A percentile compares a stretch with the other conserved stretches of the same genome.
Evolutionary conservation across 2,888 invertebrate genomes (phyloP).

Genomic region (Trisateles emortualis): DNA sequence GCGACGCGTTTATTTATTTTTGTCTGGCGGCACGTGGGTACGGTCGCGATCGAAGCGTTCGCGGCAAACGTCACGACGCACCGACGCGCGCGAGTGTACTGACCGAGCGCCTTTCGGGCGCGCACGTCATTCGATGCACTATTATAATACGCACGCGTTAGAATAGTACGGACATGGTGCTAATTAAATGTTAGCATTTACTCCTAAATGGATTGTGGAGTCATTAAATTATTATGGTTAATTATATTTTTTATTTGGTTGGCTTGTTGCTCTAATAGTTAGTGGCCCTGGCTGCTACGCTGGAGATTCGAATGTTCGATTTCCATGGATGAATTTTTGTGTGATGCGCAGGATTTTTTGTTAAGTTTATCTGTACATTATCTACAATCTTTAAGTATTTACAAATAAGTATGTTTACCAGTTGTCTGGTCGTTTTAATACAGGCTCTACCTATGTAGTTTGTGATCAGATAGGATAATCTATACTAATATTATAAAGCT

Average conservation of each 20-base stretch:
- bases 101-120: conserved; percentile 76
- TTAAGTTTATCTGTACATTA: too few relatives aligned
- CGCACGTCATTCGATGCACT: conserved; percentile 68
- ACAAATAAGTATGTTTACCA: too few relatives aligned
- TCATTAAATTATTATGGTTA: conserved; percentile 4
- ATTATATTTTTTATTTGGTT: background rate
- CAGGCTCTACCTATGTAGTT: too few relatives aligned
- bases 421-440: too few relatives aligned
- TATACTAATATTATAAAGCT: too few relatives aligned
- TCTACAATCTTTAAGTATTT: too few relatives aligned
- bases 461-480: too few relatives aligned
- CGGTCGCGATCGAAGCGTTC: conserved; percentile 51
- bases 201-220: conserved; percentile 8
- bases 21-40: conserved; percentile 68
- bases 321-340: too few relatives aligned
- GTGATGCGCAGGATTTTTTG: too few relatives aligned
- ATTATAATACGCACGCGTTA: conserved; percentile 68
- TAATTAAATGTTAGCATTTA: conserved; percentile 20
- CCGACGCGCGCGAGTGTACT: conserved; percentile 81
- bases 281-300: too few relatives aligned
- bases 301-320: too few relatives aligned
- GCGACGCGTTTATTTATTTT: conserved; percentile 66
- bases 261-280: too few relatives aligned
- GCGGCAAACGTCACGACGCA: conserved; percentile 68
- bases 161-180: conserved; percentile 68